Conservation (phyloP, 2,888 invertebrate genomes). For the Zygaena filipendulae region DNA sequence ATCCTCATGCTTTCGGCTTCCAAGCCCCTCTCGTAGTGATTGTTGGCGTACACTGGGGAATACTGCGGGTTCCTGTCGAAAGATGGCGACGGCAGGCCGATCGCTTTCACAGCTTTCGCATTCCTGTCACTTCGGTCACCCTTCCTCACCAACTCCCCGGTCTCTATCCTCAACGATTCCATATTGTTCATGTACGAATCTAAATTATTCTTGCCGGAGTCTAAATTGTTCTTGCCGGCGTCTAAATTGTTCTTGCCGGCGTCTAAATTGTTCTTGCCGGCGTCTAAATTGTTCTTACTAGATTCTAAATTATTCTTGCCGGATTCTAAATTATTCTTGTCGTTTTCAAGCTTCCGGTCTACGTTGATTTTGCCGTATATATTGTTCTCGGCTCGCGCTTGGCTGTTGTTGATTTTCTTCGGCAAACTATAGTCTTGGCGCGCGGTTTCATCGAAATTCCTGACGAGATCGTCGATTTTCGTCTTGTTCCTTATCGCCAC, state of each 20-base stretch:
- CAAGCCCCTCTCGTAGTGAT: slow-evolving; percentile 45
- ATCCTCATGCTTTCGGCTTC: slow-evolving; percentile 51
- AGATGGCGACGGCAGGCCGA: slow-evolving; percentile 30
- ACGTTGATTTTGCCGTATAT: slow-evolving; percentile 53
- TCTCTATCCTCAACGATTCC: slow-evolving; percentile 14
- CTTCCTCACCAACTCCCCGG: slow-evolving; percentile 25
- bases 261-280: slow-evolving; percentile 14
- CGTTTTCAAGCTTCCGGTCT: slow-evolving; percentile 17
- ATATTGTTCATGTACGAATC: slow-evolving; percentile 12
- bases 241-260: slow-evolving; percentile 17
- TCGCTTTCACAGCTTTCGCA: slow-evolving; percentile 15
- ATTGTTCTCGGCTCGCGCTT: slow-evolving; percentile 39
- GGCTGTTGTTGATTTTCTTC: slow-evolving; percentile 53
- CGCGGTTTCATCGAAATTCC: slow-evolving; percentile 58
- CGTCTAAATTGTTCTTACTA: background rate
- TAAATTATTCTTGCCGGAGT: slow-evolving; percentile 16
- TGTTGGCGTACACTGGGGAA: slow-evolving; percentile 46
- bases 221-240: slow-evolving; percentile 11
- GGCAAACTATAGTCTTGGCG: slow-evolving; percentile 31
- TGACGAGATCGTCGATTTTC: slow-evolving; percentile 55
- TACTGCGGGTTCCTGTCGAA: slow-evolving; percentile 52
- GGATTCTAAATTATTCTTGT: slow-evolving; percentile 5
- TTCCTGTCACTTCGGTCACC: slow-evolving; percentile 26
- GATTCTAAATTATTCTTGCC: slow-evolving; percentile 17
- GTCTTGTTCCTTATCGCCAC: slow-evolving; percentile 49